These are phyloP conservation scores for Ctenomys sociabilis DNA, from an alignment of 2,113 vertebrate genomes.

Conservation along the genomic window DNA sequence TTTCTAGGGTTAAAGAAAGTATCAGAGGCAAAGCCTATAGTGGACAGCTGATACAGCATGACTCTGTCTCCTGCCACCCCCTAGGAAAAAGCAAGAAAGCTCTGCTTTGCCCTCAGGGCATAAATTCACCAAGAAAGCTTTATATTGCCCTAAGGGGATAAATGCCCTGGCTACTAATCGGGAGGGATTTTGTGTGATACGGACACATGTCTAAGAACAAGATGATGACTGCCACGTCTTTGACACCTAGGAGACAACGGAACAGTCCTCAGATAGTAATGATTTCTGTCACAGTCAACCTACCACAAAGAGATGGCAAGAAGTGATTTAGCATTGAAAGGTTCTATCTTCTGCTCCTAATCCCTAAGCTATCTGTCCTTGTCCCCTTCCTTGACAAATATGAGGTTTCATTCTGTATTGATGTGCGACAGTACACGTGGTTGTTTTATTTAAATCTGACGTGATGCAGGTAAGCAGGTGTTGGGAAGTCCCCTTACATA, in stretches of 20 bases:
- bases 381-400: not conserved
- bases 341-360: not conserved
- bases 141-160: conserved; percentile 16
- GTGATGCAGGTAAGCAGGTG: conserved; percentile 29
- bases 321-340: conserved; percentile 50
- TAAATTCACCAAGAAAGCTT: not conserved
- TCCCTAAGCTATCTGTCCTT: not conserved
- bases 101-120: conserved; percentile 27
- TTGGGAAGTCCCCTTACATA: not conserved
- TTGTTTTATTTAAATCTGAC: conserved; percentile 55
- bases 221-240: conserved; percentile 7
- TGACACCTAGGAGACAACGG: not conserved
- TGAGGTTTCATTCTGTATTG: conserved; percentile 6
- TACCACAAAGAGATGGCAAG: conserved; percentile 33
- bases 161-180: conserved; percentile 50
- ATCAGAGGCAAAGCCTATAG: not conserved
- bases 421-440: not conserved
- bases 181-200: conserved; percentile 38
- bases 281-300: conserved; percentile 64
- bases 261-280: conserved; percentile 51
- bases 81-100: not conserved
- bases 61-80: not conserved
- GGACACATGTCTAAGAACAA: conserved; percentile 61
- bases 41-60: not conserved
- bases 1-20: not conserved